phyloP scores from a whole-genome alignment of 2,797 vertebrate species.

The Poeciliopsis paucimaculata region DNA sequence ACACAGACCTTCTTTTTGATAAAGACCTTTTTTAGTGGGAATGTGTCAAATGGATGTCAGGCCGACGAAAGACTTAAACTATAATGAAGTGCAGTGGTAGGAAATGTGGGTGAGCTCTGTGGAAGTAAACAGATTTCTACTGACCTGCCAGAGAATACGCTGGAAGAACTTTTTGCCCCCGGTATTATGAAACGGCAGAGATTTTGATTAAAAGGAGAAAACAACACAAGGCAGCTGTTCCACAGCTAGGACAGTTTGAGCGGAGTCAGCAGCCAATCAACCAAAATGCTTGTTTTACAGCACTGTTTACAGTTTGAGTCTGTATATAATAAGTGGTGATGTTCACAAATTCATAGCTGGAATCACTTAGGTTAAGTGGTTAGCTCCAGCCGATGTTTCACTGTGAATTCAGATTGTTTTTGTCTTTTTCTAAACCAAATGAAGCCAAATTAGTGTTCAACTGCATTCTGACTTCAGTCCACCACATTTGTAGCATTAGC shows the following conservation, averaged over 20 bases:
- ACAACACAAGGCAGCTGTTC: background rate
- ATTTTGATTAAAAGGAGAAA: background rate
- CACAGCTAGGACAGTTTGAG: background rate
- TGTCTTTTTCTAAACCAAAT: background rate
- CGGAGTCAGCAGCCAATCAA: background rate
- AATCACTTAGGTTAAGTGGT: background rate
- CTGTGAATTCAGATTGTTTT: background rate
- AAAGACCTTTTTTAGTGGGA: background rate
- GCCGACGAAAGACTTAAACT: background rate
- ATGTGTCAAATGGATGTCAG: background rate
- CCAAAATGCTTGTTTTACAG: background rate
- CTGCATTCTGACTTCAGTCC: background rate
- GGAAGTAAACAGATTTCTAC: background rate
- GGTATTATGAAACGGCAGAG: background rate
- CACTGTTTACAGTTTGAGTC: background rate
- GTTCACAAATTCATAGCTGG: background rate
- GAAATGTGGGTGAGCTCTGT: background rate
- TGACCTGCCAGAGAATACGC: background rate
- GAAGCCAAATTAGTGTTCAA: background rate
- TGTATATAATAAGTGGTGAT: background rate
- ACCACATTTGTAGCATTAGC: background rate
- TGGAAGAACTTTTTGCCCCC: background rate
- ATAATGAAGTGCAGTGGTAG: background rate
- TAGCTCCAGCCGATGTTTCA: background rate
- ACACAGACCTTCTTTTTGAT: background rate